A percentile compares a stretch with the other conserved stretches of the same genome.
Conservation (phyloP, 2,113 vertebrate genomes). For the Tringa solitaria region DNA sequence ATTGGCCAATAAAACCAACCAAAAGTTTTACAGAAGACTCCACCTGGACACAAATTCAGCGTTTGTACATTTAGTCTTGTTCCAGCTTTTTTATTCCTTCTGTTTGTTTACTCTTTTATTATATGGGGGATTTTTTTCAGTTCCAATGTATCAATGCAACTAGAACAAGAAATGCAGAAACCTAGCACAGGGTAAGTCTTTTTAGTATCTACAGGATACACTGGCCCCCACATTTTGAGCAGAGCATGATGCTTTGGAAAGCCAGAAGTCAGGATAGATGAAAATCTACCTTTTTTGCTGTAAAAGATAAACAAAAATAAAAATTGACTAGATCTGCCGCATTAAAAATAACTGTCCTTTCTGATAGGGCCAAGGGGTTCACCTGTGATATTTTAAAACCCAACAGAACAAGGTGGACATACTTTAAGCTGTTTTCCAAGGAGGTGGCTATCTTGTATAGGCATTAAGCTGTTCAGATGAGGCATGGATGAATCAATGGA, state of each 20-base stretch:
- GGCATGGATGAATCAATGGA: neutral
- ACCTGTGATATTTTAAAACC: neutral
- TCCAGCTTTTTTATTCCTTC: neutral
- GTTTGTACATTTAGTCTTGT: neutral
- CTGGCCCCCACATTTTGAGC: neutral
- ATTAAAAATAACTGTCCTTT: neutral
- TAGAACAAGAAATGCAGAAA: neutral
- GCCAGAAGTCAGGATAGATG: neutral
- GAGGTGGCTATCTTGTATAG: accelerated
- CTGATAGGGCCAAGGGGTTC: neutral
- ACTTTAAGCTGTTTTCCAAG: neutral
- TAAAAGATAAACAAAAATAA: neutral
- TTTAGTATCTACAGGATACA: neutral
- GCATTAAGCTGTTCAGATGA: neutral
- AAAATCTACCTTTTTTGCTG: neutral
- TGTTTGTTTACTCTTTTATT: neutral
- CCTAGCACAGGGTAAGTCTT: neutral
- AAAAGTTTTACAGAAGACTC: neutral
- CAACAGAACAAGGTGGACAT: neutral
- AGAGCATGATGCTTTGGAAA: neutral
- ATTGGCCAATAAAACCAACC: neutral
- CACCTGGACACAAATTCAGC: neutral
- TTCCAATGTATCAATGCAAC: neutral
- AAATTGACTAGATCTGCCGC: neutral
- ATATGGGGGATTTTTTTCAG: neutral